Base-by-base conservation (phyloP, 2,113 vertebrate species). In the Ammospiza nelsoni region DNA sequence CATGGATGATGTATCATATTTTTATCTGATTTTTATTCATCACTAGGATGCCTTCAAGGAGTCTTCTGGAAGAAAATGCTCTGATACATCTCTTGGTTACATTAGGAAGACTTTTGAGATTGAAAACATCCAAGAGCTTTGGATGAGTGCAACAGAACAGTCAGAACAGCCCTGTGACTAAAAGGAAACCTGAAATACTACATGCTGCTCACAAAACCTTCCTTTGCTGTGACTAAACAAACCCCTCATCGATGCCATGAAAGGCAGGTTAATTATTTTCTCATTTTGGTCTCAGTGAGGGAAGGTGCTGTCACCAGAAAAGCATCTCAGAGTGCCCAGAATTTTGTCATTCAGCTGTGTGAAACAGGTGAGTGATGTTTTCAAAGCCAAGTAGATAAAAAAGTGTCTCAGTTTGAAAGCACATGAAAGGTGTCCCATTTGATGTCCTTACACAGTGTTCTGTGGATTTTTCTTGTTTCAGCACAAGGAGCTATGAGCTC, bases 161-260 rank as follows among this genome's bases (percentile, higher is more conserved):
- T 29, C 1, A 4, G 22, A 28, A 7, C 4, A 14, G 29, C 55
- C 31, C 9, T 15, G 1, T 3, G 12, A 14, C 1, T 5, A 8
- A 44, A 82, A 72, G 29, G 8, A 57, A 85, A 55, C 11, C 11
- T 76, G 48, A 9, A 74, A 44, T 27, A 35, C 18, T 13, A 14
- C 17, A 19, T 28, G 29, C 16, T 72, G 52, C 15, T 87, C 66
- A 59, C 29, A 79, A 82, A 80, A 37, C 6, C 8, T 55, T 11
- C 20, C 8, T 61, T 78, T 23, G 7, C 15, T 65, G 44, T 23
- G 31, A n/a, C 41, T 51, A n/a, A 81, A 37, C 4, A 73, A 69
- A 11, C 1, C 12, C 3, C 11, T 69, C 51, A 21, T 59, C 2
- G 1, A 15, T 27, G 22, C 6, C 28, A 28, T 10, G 6, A n/a